Base-by-base conservation (phyloP, 2,797 vertebrate species). In the Gephyroberyx darwinii region DNA sequence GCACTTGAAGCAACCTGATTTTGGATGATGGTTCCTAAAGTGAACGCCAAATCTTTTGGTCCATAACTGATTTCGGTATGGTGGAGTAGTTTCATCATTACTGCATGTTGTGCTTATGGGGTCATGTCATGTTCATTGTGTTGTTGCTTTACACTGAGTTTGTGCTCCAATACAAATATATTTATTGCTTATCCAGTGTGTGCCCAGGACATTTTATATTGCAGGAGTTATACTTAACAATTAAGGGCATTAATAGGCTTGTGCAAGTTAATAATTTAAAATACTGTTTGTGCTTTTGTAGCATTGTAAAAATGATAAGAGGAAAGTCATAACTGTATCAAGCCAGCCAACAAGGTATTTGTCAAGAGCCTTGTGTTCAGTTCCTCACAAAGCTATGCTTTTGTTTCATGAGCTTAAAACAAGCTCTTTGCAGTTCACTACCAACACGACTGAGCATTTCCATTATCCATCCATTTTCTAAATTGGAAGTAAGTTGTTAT, bases 231-330 rank as follows among this genome's bases (percentile, higher is more conserved):
- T 19, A 17, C 5, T 52, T 50, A 62, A 22, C 20, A 65, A 12
- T 59, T 30, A 19, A 13, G 3, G 10, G 37, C 48, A 58, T 13
- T 56, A 8, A 41, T 55, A 48, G 8, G 20, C 12, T 41, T 61
- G 66, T 71, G 76, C 60, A 62, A 58, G 19, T 19, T 48, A 14
- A 63, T 39, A 56, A 13, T 66, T 37, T 57, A 8, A 74, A 53
- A 39, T 75, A 7, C 67, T 0, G 47, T 75, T 55, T 84, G 82
- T 88, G 89, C 71, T 86, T 78, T 69, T 69, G 16, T n/a, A 48
- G 65, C 26, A 39, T 39, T 55, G 39, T 19, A 12, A 17, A 14
- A 63, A 50, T 52, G 4, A 31, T 17, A 22, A 43, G 31, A 62
- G 8, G 2, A 41, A 52, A 45, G 14, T 60, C 10, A 57, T 16